Evolutionary conservation across 2,888 invertebrate species (phyloP).

Genomic region (Odontothrips loti): DNA sequence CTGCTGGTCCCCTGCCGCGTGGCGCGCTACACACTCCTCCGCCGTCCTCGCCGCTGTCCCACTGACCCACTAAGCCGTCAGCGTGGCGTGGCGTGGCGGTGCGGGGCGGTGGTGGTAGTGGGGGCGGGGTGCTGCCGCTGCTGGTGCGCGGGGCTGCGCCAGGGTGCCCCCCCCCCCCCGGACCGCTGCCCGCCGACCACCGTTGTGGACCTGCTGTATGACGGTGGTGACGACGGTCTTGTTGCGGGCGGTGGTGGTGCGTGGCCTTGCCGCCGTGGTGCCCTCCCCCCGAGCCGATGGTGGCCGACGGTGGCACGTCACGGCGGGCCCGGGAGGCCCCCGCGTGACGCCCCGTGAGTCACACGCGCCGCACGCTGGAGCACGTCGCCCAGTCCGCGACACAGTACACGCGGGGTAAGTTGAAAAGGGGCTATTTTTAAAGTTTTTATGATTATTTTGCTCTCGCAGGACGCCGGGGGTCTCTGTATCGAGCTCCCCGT

Average conservation of each 20-base stretch:
- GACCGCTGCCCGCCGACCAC: neutral
- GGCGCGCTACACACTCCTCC: neutral
- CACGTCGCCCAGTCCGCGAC: no score
- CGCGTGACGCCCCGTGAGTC: neutral
- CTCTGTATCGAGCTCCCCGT: no score
- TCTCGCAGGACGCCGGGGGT: neutral
- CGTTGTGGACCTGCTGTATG: no score
- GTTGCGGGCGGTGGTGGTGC: no score
- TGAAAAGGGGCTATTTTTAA: no score
- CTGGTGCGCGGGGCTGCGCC: neutral
- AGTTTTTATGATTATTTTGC: no score
- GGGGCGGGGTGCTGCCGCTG: neutral
- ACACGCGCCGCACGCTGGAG: neutral
- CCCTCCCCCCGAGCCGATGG: no score
- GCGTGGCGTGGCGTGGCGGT: slow-evolving; percentile 12
- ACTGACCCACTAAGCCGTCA: slow-evolving; percentile 16
- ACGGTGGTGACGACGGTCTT: no score
- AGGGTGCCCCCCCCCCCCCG: neutral
- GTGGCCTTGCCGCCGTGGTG: no score
- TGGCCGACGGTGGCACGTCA: no score
- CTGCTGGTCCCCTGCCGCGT: neutral
- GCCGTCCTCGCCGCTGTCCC: slow-evolving; percentile 24
- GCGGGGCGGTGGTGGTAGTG: neutral
- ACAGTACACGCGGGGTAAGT: no score
- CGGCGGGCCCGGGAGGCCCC: no score